Evolutionary conservation across 2,888 invertebrate genomes (phyloP).

Genomic region (Icerya purchasi): DNA sequence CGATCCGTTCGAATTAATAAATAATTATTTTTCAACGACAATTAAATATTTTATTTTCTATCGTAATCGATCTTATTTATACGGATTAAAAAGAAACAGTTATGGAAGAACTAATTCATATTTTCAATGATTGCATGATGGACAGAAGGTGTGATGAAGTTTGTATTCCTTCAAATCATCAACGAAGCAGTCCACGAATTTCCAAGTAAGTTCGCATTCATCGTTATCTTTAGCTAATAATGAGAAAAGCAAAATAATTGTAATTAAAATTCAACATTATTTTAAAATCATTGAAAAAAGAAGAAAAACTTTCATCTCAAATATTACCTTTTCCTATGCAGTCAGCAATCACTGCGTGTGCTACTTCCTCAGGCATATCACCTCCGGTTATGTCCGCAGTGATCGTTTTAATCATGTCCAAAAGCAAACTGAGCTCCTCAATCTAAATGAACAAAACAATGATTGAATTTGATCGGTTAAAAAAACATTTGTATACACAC

Average conservation of each 20-base stretch:
- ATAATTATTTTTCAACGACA: too few relatives aligned
- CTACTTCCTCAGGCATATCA: neutral
- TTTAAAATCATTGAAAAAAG: too few relatives aligned
- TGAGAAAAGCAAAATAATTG: too few relatives aligned
- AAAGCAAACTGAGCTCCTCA: neutral
- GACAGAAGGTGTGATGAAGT: neutral
- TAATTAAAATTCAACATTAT: too few relatives aligned
- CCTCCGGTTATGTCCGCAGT: neutral
- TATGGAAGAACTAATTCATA: too few relatives aligned
- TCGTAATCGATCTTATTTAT: too few relatives aligned
- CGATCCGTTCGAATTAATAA: too few relatives aligned
- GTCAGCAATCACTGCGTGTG: neutral
- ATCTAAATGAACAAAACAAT: neutral
- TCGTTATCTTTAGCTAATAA: neutral
- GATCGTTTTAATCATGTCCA: neutral
- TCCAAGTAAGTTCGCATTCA: neutral
- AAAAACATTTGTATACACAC: too few relatives aligned
- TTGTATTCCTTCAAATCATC: neutral
- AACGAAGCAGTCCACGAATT: neutral
- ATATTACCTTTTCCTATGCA: neutral
- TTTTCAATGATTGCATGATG: neutral
- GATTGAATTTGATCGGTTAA: too few relatives aligned
- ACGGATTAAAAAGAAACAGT: too few relatives aligned
- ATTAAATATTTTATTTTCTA: too few relatives aligned
- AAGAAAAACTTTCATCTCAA: too few relatives aligned